These are phyloP conservation scores for Microcebus tavaratra DNA, from an alignment of 2,113 vertebrate species.

Conservation along the genomic window DNA sequence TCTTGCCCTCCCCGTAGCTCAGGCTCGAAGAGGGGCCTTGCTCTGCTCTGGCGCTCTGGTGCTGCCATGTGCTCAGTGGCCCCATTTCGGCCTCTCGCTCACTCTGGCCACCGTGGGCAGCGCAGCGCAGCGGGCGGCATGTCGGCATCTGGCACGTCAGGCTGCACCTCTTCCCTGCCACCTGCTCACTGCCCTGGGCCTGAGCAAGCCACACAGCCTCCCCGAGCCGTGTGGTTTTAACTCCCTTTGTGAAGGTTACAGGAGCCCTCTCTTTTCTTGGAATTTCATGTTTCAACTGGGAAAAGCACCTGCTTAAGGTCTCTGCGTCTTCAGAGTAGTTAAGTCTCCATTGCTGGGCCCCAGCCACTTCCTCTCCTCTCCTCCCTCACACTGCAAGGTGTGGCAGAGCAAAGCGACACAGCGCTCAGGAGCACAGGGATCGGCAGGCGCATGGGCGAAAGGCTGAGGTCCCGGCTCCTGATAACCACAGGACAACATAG, in stretches of 20 bases:
- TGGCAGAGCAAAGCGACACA: slow-evolving; percentile 56
- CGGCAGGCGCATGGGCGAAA: not conserved
- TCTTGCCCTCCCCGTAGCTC: fast-evolving
- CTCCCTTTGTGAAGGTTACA: not conserved
- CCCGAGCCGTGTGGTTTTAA: not conserved
- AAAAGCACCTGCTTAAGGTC: not conserved
- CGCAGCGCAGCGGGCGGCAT: fast-evolving
- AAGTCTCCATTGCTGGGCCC: too few species aligned
- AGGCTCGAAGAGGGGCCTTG: fast-evolving
- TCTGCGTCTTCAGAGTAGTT: not conserved
- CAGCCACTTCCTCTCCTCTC: not conserved
- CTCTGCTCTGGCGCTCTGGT: not conserved
- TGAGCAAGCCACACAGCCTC: too few species aligned
- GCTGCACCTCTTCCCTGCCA: not conserved
- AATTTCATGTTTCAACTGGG: not conserved
- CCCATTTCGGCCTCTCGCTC: not conserved
- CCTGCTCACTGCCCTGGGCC: not conserved
- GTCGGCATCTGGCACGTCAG: fast-evolving
- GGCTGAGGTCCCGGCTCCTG: slow-evolving; percentile 49
- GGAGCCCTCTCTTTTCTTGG: too few species aligned
- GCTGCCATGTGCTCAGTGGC: fast-evolving
- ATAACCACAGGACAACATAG: not conserved
- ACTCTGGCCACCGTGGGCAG: too few species aligned
- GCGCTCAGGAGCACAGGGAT: not conserved
- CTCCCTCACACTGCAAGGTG: not conserved